phyloP scores from a whole-genome alignment of 2,113 vertebrate species.

The Callospermophilus lateralis region DNA sequence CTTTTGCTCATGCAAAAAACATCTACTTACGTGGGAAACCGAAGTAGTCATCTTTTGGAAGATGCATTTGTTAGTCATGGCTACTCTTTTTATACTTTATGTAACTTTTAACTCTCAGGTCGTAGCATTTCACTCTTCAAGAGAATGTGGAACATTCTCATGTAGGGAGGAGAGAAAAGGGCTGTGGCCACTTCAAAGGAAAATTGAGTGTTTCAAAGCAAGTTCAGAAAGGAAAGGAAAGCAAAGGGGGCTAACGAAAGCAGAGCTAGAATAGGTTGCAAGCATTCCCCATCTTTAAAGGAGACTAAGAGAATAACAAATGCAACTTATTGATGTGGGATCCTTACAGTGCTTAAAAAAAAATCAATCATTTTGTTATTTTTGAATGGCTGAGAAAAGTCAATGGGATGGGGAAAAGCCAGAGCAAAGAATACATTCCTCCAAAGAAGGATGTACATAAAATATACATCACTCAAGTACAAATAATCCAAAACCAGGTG shows the following conservation, averaged over 20 bases:
- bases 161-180: background rate
- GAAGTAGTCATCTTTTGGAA: background rate
- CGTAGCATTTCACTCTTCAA: background rate
- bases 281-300: constrained; percentile 62
- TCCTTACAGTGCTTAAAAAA: constrained; percentile 42
- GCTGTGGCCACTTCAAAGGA: background rate
- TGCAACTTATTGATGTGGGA: constrained; percentile 53
- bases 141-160: background rate
- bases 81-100: background rate
- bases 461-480: constrained; percentile 12
- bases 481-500: background rate
- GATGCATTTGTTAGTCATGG: background rate
- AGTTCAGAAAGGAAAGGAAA: constrained; percentile 52
- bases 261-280: constrained; percentile 58
- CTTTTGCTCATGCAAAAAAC: background rate
- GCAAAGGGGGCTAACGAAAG: constrained; percentile 64
- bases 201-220: background rate
- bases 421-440: constrained; percentile 56
- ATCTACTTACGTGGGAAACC: background rate
- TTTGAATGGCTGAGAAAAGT: constrained; percentile 12
- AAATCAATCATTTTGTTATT: constrained; percentile 44
- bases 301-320: background rate
- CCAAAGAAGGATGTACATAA: background rate
- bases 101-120: background rate
- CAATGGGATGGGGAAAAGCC: constrained; percentile 39